Percentiles rank a stretch among this genome's conserved stretches.
Evolutionary conservation across 2,113 vertebrate species (phyloP).

Genomic region (Lipophrys pholis): DNA sequence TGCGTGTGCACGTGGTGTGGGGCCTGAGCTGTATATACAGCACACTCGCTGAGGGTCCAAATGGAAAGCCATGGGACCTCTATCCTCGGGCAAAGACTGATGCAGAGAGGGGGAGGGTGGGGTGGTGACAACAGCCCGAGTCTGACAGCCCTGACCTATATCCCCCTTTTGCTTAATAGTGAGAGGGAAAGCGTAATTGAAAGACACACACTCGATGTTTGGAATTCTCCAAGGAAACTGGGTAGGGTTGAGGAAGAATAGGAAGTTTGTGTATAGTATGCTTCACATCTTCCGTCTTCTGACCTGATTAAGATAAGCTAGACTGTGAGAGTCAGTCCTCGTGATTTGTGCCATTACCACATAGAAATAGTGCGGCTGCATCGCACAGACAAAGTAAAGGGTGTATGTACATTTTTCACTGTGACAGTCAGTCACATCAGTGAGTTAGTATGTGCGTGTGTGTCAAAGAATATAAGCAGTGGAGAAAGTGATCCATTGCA

Average conservation of each 20-base stretch:
- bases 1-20: conserved; percentile 38
- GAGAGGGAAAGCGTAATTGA: conserved; percentile 47
- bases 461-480: too few species aligned
- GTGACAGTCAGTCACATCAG: conserved; percentile 53
- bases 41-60: conserved; percentile 87
- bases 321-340: background rate
- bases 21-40: conserved; percentile 80
- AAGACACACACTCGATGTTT: conserved; percentile 47
- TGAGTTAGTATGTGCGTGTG: conserved; percentile 34
- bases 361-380: conserved; percentile 11
- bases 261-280: background rate
- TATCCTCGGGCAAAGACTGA: conserved; percentile 89
- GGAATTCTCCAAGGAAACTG: background rate
- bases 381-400: background rate
- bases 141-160: conserved; percentile 97
- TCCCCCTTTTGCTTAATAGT: conserved; percentile 81
- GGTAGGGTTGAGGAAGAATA: background rate
- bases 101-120: conserved; percentile 73
- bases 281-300: background rate
- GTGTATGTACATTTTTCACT: conserved; percentile 26
- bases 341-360: conserved; percentile 14
- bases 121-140: conserved; percentile 86
- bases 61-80: conserved; percentile 91
- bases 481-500: too few species aligned
- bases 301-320: conserved; percentile 19